Evolutionary conservation across 2,113 vertebrate genomes (phyloP), one percentile per base, ranked within the genome.

Genomic region (Campylomormyrus tamandua): DNA sequence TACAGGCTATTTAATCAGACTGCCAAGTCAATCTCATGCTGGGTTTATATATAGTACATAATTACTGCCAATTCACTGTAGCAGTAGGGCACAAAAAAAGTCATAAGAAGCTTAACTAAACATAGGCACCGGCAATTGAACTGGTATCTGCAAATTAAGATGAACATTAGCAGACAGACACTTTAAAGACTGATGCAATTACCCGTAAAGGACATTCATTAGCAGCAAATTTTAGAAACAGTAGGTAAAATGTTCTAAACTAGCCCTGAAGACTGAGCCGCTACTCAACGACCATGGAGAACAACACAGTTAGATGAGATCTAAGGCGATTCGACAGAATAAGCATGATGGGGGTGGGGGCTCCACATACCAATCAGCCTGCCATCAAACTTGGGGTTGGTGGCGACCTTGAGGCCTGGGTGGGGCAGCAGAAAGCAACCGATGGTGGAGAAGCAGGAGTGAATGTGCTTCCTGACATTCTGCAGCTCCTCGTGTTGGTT

Each of bases 401-500:
- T 98, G 92, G 97, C 96, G 92, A 98, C 97, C 90, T 96, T 97
- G 74, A 98, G 96, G 17, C 97, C 97, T 0, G 97, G 97, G 88
- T 98, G 97, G 11, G 97, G 97, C 89, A 98, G 93, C 46, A 98
- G 96, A 90, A 98, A 98, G 92, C 97, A 98, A 94, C 92, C 94
- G 88, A 98, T 97, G 1, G 91, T 97, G 56, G 96, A 97, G 94
- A 98, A 98, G 92, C 97, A 98, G 0, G 97, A 97, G 92, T 97
- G 97, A 88, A 98, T 97, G 94, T 98, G 97, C 90, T 97, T 98
- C 87, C 97, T 96, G 17, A 98, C 97, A 0, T 97, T 97, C 95
- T 98, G 97, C 92, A 98, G 94, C 94, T 98, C 97, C 91, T 98
- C 97, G 0, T 98, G 97, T 74, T 98, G 97, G 91, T 97, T 96